Base-by-base conservation (phyloP, 2,888 invertebrate genomes). In the Eupsilia transversa region DNA sequence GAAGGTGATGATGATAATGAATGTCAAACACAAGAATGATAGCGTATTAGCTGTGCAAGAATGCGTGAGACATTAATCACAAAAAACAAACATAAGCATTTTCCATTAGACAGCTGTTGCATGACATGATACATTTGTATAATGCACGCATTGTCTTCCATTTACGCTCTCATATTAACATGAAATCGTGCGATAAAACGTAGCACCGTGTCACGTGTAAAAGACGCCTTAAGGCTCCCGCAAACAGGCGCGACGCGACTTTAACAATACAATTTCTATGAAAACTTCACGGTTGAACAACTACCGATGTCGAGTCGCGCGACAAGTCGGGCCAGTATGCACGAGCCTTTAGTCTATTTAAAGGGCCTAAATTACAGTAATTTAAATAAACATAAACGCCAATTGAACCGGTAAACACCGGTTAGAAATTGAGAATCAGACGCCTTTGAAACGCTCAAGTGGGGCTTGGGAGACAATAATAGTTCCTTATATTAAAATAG, bases 401-500 rank as follows among this genome's bases (percentile, higher is more conserved):
- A 69, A 73, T 73, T 73, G 68, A 72, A 72, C 35, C 69, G 23
- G 60, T 74, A 59, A 52, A 66, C 57, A 61, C 67, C 72, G 35
- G 79, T 83, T 65, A 41, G 72, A 59, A 72, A 72, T 57, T 65
- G 73, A 61, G 35, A 80, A 69, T 57, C 84, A 68, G 66, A 59
- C 64, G 85, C 63, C 52, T 80, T 59, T 63, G 52, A 67, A 72
- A 70, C 71, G 54, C 35, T 68, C 14, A 66, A 84, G 56, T 72
- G 73, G 63, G 54, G 65, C 74, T 72, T 63, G 35, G 23, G 54
- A 56, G 77, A 74, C 75, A 79, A 75, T 75, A 64, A 73, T 56
- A 80, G 71, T 70, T 79, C 76, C 75, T 77, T 79, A 66, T 82
- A 87, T 82, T 85, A 84, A 87, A 86, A 84, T 79, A 77, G 74